Evolutionary conservation across 2,113 vertebrate genomes (phyloP), one percentile per base, ranked within the genome.

Genomic region (Capreolus pygargus): DNA sequence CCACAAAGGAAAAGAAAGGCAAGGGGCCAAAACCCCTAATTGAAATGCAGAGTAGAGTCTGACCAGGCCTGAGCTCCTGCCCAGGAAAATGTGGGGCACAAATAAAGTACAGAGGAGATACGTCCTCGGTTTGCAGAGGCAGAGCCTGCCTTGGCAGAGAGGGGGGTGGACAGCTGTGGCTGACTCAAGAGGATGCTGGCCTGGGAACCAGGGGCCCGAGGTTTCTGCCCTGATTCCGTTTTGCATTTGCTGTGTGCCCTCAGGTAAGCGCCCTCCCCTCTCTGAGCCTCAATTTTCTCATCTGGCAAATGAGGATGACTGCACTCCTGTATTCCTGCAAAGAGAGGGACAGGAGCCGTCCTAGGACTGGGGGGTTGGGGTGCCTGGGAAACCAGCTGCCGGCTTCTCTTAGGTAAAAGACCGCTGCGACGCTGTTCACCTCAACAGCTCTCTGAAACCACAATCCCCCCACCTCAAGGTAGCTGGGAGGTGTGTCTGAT

Each of bases 11-110:
- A 11, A 78, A 30, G 3, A 10, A 78, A 25, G 82, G 23, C 17
- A 27, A 89, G 39, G n/a, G 25, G 87, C 95, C 74, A 88, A 86
- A 85, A 91, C 30, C 21, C 78, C 54, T 82, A 70, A 97, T 95
- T 98, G 45, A 95, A 96, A 98, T 98, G 96, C 88, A 28, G 19
- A 85, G 90, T 47, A 74, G 54, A 61, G n/a, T 74, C 86, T 93
- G 67, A 57, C 58, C 83, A 94, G 88, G 94, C 54, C 96, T 86
- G 60, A 96, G 60, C 85, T 82, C 67, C 94, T 95, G 86, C 96
- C 94, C 54, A 55, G 88, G 85, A 79, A 82, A 92, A 78, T 61
- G 27, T 13, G 33, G 96, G 88, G 55, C 94, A 82, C 85, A 45
- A 92, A 52, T 79, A 1, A 96, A 67, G 52, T 52, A 4, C 86